Base-by-base conservation (phyloP, 2,888 invertebrate genomes). In the Drosophila niveifrons region DNA sequence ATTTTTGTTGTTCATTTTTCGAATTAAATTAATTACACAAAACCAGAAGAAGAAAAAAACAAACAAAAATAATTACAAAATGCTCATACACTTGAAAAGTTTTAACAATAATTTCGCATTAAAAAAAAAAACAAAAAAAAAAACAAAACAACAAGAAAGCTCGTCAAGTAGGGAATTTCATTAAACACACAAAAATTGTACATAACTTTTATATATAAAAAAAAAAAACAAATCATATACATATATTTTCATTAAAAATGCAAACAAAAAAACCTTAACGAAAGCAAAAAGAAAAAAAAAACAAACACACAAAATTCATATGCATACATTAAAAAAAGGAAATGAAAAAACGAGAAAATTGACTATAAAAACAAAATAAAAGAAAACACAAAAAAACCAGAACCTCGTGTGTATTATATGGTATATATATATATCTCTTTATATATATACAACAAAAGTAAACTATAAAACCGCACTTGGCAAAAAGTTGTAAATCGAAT, bases 21-120 rank as follows among this genome's bases (percentile, higher is more conserved):
- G 36, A 44, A 68, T 58, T 77, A 62, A 72, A 59, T 67, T 71
- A 75, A 71, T 72, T 62, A 71, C 71, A 48, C 61, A 68, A 58
- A 64, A 69, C 18, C 50, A 34, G 55, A 51, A 46, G 15, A 29
- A 64, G 46, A 55, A 28, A 10, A 13, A 48, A 51, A 23, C 17
- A 17, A 17, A 4, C 57, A 52, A 52, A 48, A 57, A 57, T 67
- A 59, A 66, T 66, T 71, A 69, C 70, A 75, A 80, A 90, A 90
- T 91, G 91, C 91, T 91, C 91, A 91, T 79, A 80, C 83, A 91
- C 91, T 91, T 91, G 71, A 90, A 91, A 90, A 90, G 91, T 90
- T 82, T 75, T 72, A 89, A 89, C 73, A 76, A 84, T 84, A 90
- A 87, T 90, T 88, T 89, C 64, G 86, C 87, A 80, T 85, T 73